Conservation (phyloP, 2,797 vertebrate genomes). For the Valencia hispanica region DNA sequence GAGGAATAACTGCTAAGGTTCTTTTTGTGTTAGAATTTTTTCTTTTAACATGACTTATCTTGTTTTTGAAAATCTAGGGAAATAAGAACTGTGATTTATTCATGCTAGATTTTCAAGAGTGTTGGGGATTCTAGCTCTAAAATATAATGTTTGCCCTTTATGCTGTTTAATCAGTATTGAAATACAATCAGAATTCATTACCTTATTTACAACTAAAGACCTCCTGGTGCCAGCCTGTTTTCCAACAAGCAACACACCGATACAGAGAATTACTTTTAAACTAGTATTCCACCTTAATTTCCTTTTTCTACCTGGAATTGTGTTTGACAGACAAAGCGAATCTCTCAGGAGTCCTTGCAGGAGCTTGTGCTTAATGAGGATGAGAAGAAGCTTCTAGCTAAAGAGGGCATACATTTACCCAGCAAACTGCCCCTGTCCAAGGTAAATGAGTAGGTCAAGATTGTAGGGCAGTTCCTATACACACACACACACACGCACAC, state of each 20-base stretch:
- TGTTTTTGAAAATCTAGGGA: not conserved
- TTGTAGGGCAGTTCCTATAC: slow-evolving; percentile 26
- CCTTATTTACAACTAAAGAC: not conserved
- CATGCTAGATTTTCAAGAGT: not conserved
- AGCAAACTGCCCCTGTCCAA: slow-evolving; percentile 92
- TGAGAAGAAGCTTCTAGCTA: slow-evolving; percentile 91
- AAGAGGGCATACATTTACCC: slow-evolving; percentile 89
- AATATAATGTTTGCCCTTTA: not conserved
- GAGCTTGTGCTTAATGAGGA: slow-evolving; percentile 92
- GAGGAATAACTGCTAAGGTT: not conserved
- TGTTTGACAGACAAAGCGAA: slow-evolving; percentile 68
- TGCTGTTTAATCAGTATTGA: not conserved
- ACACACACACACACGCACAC: slow-evolving; percentile 9
- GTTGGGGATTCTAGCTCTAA: not conserved
- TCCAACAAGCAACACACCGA: slow-evolving; percentile 1
- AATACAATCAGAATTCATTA: not conserved
- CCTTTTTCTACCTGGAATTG: slow-evolving; percentile 24
- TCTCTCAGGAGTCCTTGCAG: slow-evolving; percentile 75
- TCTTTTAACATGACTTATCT: not conserved
- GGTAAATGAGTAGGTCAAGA: slow-evolving; percentile 70
- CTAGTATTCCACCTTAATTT: not conserved
- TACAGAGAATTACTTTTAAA: slow-evolving; percentile 12
- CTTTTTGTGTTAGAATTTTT: not conserved
- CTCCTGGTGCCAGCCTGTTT: not conserved
- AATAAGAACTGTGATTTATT: not conserved